These are phyloP conservation scores for Zaprionus davidi DNA, from an alignment of 1,140 invertebrate genomes.

Conservation along the genomic window DNA sequence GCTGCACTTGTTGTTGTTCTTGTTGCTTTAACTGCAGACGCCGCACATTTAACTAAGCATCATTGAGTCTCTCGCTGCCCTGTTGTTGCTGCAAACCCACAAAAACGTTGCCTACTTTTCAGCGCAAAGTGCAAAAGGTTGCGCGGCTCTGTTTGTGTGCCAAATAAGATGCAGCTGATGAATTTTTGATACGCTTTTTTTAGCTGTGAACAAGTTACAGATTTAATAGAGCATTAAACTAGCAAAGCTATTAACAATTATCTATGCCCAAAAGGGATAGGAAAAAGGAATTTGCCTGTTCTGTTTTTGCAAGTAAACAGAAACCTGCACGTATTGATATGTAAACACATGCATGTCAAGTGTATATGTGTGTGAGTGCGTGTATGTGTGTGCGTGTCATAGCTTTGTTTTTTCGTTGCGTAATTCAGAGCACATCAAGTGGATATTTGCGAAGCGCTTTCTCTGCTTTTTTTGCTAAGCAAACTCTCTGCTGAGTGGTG, in stretches of 20 bases:
- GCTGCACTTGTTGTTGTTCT: neutral
- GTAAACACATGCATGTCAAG: neutral
- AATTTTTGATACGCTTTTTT: neutral
- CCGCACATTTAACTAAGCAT: constrained; percentile 45
- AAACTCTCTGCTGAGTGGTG: constrained; percentile 8
- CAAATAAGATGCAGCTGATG: neutral
- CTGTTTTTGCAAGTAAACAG: neutral
- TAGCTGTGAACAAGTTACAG: neutral
- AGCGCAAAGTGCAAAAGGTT: neutral
- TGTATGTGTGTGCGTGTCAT: neutral
- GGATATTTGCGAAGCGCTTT: neutral
- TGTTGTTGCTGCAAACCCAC: neutral
- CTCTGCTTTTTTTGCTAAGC: neutral
- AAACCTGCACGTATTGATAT: neutral
- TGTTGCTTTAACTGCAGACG: constrained; percentile 1
- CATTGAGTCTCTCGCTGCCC: constrained; percentile 24
- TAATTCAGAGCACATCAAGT: neutral
- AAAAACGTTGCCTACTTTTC: constrained; percentile 22
- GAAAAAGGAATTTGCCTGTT: no score
- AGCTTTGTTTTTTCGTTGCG: neutral
- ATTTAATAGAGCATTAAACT: neutral
- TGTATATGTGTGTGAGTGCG: neutral
- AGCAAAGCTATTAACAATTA: neutral
- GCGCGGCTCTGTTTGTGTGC: neutral
- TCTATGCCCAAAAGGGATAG: neutral